Conservation (phyloP, 2,113 vertebrate genomes). For the Tachysurus vachellii region DNA sequence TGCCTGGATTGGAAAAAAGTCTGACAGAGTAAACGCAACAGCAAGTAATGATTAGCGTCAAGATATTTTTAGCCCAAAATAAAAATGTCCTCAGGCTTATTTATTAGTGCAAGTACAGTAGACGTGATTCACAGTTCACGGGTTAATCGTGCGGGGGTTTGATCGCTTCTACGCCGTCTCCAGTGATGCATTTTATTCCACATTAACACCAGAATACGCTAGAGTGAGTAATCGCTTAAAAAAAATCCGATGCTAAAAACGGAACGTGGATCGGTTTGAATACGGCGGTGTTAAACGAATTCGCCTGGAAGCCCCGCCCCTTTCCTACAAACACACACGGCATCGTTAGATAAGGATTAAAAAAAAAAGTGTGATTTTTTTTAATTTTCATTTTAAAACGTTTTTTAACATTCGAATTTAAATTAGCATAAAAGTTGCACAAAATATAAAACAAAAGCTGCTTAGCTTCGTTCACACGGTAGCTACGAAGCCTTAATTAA, state of each 20-base stretch:
- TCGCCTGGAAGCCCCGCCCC: too few species aligned
- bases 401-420: too few species aligned
- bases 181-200: neutral
- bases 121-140: too few species aligned
- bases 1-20: neutral
- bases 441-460: neutral
- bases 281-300: neutral
- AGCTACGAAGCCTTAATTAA: neutral
- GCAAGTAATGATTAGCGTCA: neutral
- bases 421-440: neutral
- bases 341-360: neutral
- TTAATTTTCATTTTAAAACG: too few species aligned
- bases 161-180: neutral
- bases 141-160: neutral
- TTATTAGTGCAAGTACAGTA: neutral
- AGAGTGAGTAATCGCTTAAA: neutral
- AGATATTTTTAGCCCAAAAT: neutral
- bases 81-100: neutral
- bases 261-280: neutral
- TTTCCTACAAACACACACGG: neutral
- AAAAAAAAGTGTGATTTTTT: too few species aligned
- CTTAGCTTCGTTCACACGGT: neutral
- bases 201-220: neutral
- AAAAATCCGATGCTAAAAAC: neutral
- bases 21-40: neutral